These are phyloP conservation scores for Brevimyrus niger DNA, from an alignment of 2,113 vertebrate genomes.

Conservation along the genomic window DNA sequence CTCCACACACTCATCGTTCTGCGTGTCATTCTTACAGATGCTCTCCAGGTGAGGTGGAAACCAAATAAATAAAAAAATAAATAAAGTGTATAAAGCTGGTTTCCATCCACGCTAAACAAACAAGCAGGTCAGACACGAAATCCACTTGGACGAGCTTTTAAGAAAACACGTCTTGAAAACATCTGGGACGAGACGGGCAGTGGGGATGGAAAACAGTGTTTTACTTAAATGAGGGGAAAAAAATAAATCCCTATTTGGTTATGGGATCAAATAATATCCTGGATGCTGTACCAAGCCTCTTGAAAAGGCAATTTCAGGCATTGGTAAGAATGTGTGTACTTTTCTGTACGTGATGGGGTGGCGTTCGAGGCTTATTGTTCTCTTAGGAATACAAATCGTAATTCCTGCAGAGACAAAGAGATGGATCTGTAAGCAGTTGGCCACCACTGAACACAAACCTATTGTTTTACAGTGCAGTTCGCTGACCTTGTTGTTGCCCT, in stretches of 20 bases:
- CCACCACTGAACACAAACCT: background rate
- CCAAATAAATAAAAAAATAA: background rate
- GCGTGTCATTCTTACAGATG: background rate
- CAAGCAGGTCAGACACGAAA: constrained; percentile 14
- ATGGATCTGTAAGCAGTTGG: background rate
- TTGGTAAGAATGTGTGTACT: background rate
- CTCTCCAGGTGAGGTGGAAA: constrained; percentile 4
- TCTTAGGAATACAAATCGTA: background rate
- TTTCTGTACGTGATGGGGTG: background rate
- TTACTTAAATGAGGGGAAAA: constrained; percentile 2
- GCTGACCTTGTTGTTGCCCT: background rate
- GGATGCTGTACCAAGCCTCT: background rate
- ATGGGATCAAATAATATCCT: background rate
- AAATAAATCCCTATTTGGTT: constrained; percentile 16
- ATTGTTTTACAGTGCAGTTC: background rate
- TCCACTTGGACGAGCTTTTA: constrained; percentile 15
- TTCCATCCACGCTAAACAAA: constrained; percentile 22
- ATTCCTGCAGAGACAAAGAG: background rate
- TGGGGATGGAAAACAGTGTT: constrained; percentile 17
- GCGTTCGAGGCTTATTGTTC: background rate
- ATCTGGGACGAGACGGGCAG: constrained; percentile 15
- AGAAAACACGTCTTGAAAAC: constrained; percentile 18
- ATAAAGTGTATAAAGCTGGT: constrained; percentile 1
- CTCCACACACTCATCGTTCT: background rate
- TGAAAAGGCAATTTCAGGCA: background rate